Evolutionary conservation across 2,113 vertebrate genomes (phyloP), one percentile per base, ranked within the genome.

Genomic region (Pteruthius melanotis): DNA sequence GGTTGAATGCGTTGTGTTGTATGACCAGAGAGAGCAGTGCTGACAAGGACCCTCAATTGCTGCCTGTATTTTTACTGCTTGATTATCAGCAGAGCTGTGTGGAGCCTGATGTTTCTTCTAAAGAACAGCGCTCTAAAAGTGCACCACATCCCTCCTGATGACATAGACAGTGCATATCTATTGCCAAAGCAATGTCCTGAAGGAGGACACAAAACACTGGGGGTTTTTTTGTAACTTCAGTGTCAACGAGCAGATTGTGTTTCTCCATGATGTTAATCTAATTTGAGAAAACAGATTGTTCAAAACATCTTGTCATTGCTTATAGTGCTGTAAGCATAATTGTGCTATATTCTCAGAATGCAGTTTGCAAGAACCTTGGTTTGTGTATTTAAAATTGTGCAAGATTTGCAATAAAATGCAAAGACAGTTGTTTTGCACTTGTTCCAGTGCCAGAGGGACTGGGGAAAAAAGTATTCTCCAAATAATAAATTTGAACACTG

Each of bases 211-310:
- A 86, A 86, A 90, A 27, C 59, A 57, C 59, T 19, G 49, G n/a
- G 11, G 20, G 0, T 11, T 81, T 59, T 91, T 90, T 93, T 72
- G 79, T 84, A 89, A 70, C 66, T 59, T 93, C 3, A 7, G 70
- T 95, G 81, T 93, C 79, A 95, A 85, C 1, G 26, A 95, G 89
- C 78, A 97, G 84, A 88, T 93, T 96, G 90, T 90, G 50, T 59
- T 94, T 59, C 50, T 87, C 53, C 39, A 21, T 90, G 84, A 95
- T 66, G 84, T 89, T 93, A 94, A 85, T 88, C 71, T 95, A 89
- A 84, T 91, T 95, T 95, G 87, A 94, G 92, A 91, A 97, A 95
- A 93, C 87, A 95, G 82, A 95, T 90, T 87, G 91, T 85, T 96
- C 82, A 79, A 93, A 95, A 94, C 66, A 91, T 91, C 84, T 93